Evolutionary conservation across 2,113 vertebrate species (phyloP), one percentile per base, ranked within the genome.

Genomic region (Rhadina sibilatrix): DNA sequence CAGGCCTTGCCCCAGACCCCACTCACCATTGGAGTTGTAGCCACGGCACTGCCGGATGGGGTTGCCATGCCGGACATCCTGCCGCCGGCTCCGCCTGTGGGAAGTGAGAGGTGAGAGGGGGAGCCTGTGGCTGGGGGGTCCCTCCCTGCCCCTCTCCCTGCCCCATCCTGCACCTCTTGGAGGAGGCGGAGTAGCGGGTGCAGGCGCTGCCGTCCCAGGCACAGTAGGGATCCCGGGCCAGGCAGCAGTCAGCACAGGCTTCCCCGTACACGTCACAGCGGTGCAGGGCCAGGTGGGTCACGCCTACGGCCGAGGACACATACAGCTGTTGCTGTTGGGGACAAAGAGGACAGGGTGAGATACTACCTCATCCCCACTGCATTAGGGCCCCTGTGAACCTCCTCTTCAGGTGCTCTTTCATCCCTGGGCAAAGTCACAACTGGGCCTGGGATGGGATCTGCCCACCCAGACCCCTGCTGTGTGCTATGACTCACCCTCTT

Each of bases 161-260:
- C 9, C 33, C 19, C 57, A 9, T 24, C 22, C 31, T 5, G n/a
- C 79, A 99, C 99, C 99, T 99, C 97, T 99, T 99, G 92, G 99
- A 99, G 30, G 99, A 99, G 6, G 98, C 98, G 0, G 99, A 99
- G 96, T 99, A 99, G 92, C 99, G 98, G 72, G 99, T 99, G 97
- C 99, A 99, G 96, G 99, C 98, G 57, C 99, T 99, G 85, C 99
- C 99, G 0, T 99, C 99, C 99, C 99, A 99, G 96, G 99, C 99
- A 0, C 99, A 99, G 98, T 99, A 99, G 0, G 99, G 99, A 79
- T 99, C 99, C 60, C 99, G 97, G 54, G 99, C 99, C 22, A 99
- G 98, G 96, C 99, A 99, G 98, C 99, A 99, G 97, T 99, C 99
- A 0, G 99, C 99, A 12, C 99, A 99, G 52, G 98, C 99, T 33